Base-by-base conservation (phyloP, 2,888 invertebrate genomes). In the Drosophila borealis region DNA sequence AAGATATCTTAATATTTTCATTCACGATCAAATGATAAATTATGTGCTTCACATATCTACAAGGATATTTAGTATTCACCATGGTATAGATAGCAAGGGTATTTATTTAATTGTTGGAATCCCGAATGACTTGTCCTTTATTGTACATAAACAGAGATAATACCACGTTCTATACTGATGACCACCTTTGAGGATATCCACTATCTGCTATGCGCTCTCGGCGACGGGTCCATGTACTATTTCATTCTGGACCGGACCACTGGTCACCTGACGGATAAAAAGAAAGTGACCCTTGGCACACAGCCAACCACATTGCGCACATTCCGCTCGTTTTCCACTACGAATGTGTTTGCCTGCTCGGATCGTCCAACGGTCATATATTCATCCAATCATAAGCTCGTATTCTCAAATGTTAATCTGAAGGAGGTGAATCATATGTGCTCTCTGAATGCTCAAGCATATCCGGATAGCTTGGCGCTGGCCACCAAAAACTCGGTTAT, bases 291-390 rank as follows among this genome's bases (percentile, higher is more conserved):
- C 0, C 93, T 99, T 4, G 99, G 99, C 54, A 99, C 99, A 0
- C 99, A 99, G 91, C 99, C 99, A 13, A 99, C 98, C 0, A 97
- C 97, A 13, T 93, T 99, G 60, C 94, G 96, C 70, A 97, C 97
- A 8, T 99, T 99, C 92, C 95, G 96, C 76, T 97, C 97, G 0
- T 94, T 97, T 55, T 96, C 97, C 13, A 98, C 98, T 0, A 97
- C 97, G 14, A 99, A 99, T 92, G 98, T 99, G 37, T 99, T 99
- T 93, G 99, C 99, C 21, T 99, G 99, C 92, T 99, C 98, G 0
- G 99, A 99, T 93, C 95, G 99, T 53, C 99, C 99, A 0, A 99
- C 99, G 0, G 99, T 99, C 13, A 99, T 99, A 80, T 99, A 99
- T 93, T 99, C 98, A 5, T 98, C 98, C n/a, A 99, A 99, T 93